Percentiles rank a stretch among this genome's conserved stretches.
These are phyloP conservation scores for Scaptomyza hsui DNA, from an alignment of 1,140 invertebrate genomes.

Conservation along the genomic window DNA sequence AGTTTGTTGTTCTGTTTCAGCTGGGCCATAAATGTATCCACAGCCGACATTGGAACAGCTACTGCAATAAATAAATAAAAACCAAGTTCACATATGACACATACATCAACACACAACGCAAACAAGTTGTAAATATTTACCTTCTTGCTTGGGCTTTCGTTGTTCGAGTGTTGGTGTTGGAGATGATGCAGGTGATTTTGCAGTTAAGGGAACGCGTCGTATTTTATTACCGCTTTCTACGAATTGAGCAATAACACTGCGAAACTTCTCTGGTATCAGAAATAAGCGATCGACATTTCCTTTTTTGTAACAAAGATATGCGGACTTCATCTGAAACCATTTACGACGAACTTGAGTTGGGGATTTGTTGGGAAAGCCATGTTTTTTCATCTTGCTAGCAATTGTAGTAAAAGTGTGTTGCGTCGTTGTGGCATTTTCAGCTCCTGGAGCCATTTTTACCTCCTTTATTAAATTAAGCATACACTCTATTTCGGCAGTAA, in stretches of 20 bases:
- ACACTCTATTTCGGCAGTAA: conserved; percentile 71
- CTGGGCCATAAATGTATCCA: conserved; percentile 53
- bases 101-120: neutral
- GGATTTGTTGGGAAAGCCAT: conserved; percentile 73
- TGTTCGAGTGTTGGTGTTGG: neutral
- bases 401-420: conserved; percentile 75
- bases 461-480: conserved; percentile 72
- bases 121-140: conserved; percentile 6
- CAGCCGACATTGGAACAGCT: conserved; percentile 11
- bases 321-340: conserved; percentile 81
- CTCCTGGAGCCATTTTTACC: conserved; percentile 51
- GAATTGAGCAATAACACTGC: conserved; percentile 70
- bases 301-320: conserved; percentile 76
- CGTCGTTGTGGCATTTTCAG: conserved; percentile 57
- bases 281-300: conserved; percentile 70
- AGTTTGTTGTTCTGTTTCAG: conserved; percentile 61
- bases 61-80: conserved; percentile 3
- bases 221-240: conserved; percentile 64
- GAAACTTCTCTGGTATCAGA: conserved; percentile 68
- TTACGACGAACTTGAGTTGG: conserved; percentile 73
- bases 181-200: neutral
- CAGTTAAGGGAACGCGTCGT: neutral
- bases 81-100: neutral
- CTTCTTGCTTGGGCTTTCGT: conserved; percentile 19
- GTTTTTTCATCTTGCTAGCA: conserved; percentile 72